phyloP scores from a whole-genome alignment of 1,140 invertebrate genomes.

The Hylaeus volcanicus region DNA sequence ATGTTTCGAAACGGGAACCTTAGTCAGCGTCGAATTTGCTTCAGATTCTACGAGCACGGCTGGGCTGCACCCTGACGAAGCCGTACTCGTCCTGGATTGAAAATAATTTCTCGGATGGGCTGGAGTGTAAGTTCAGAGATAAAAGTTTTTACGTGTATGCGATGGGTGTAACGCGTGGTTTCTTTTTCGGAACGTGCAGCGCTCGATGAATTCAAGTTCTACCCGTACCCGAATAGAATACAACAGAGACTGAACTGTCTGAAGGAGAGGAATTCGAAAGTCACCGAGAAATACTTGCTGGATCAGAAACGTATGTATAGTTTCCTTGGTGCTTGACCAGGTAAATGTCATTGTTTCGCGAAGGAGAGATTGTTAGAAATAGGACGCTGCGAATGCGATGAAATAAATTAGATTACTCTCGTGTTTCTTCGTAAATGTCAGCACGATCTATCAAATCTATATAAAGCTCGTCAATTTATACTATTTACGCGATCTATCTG shows the following conservation, averaged over 20 bases:
- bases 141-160: not conserved
- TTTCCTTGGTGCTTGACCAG: too few species aligned
- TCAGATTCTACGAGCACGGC: slow-evolving; percentile 60
- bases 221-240: slow-evolving; percentile 68
- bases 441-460: too few species aligned
- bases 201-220: slow-evolving; percentile 66
- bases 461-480: too few species aligned
- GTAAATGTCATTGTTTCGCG: too few species aligned
- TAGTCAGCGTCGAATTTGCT: slow-evolving; percentile 8
- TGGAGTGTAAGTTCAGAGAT: slow-evolving; percentile 56
- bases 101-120: slow-evolving; percentile 52
- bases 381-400: too few species aligned
- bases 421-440: too few species aligned
- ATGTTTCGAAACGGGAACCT: too few species aligned
- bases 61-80: slow-evolving; percentile 61
- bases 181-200: slow-evolving; percentile 19
- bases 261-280: slow-evolving; percentile 60
- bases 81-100: slow-evolving; percentile 69
- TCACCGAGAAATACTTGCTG: slow-evolving; percentile 59
- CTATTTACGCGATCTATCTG: too few species aligned
- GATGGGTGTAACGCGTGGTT: slow-evolving; percentile 2
- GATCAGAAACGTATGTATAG: slow-evolving; percentile 53
- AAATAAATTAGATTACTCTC: too few species aligned
- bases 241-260: slow-evolving; percentile 61
- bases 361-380: too few species aligned